Base-by-base conservation (phyloP, 2,797 vertebrate genomes). In the Liasis olivaceus region DNA sequence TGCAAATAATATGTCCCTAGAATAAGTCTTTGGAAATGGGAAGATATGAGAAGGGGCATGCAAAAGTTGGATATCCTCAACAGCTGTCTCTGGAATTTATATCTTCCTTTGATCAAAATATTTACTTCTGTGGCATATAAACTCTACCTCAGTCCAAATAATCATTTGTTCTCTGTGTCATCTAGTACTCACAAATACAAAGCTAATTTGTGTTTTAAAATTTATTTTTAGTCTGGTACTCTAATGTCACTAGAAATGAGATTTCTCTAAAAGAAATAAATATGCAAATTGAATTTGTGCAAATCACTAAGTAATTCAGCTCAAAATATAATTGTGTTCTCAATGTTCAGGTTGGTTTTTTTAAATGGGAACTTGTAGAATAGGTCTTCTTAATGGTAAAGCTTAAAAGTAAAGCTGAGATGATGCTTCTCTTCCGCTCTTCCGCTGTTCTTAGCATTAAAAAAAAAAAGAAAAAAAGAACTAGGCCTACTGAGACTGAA, bases 401-500 rank as follows among this genome's bases (percentile, higher is more conserved):
- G 47, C 31, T 66, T 88, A 93, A 93, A 81, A 93, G 31, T 88
- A 88, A 93, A 90, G 51, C 60, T 7, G 7, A 59, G 15, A 26
- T 20, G n/a, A 9, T 60, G 54, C 11, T 69, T 54, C n/a, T 36
- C 36, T 81, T 58, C 15, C 8, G n/a, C 12, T 47, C 9, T 69
- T 87, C 9, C 64, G 88, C 62, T 93, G 62, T 89, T 51, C 93
- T 95, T 54, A 94, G 84, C 62, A 91, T 72, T 89, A 91, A 81
- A 93, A 12, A n/a, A n/a, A n/a, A n/a, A n/a, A n/a, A n/a, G n/a
- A 31, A 51, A 51, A 90, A 88, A 95, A 94, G 0, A 0, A 9
- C 47, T 84, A 85, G 87, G 59, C 90, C 92, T 91, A 89, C 28
- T 94, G 66, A 69, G 81, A 87, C 54, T 96, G 92, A 85, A 96